phyloP scores from a whole-genome alignment of 2,113 vertebrate genomes.

The Patagioenas fasciata region DNA sequence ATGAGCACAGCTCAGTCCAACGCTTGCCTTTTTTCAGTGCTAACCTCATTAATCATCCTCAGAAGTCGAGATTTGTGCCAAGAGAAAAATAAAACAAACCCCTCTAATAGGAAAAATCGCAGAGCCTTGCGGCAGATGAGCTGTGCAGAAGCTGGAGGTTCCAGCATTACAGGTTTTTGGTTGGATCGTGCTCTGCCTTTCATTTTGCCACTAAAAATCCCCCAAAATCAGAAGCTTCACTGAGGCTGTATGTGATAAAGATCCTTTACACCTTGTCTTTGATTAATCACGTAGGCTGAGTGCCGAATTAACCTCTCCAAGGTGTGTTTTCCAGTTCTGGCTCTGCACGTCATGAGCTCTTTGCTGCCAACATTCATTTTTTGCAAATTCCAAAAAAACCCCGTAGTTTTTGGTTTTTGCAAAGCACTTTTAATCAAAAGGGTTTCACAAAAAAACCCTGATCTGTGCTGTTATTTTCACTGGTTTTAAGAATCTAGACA shows the following conservation, averaged over 20 bases:
- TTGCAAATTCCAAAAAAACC: not conserved
- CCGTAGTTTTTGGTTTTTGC: not conserved
- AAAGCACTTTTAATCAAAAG: not conserved
- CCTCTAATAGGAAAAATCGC: not conserved
- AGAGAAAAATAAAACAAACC: not conserved
- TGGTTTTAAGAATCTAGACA: not conserved
- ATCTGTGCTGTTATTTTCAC: not conserved
- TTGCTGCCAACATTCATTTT: not conserved
- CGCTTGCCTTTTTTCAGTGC: not conserved
- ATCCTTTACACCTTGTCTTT: not conserved
- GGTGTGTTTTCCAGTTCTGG: not conserved
- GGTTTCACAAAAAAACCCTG: not conserved
- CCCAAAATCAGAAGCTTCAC: not conserved
- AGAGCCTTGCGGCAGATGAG: not conserved
- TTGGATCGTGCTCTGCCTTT: not conserved
- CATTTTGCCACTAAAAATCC: not conserved
- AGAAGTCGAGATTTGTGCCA: not conserved
- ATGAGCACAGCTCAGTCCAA: not conserved
- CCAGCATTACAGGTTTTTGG: not conserved
- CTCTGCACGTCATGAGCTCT: not conserved
- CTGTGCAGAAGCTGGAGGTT: not conserved
- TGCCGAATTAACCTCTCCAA: not conserved
- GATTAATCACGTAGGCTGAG: not conserved
- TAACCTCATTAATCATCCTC: not conserved
- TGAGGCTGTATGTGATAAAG: not conserved